Conservation (phyloP, 2,113 vertebrate species). For the Anser cygnoides region DNA sequence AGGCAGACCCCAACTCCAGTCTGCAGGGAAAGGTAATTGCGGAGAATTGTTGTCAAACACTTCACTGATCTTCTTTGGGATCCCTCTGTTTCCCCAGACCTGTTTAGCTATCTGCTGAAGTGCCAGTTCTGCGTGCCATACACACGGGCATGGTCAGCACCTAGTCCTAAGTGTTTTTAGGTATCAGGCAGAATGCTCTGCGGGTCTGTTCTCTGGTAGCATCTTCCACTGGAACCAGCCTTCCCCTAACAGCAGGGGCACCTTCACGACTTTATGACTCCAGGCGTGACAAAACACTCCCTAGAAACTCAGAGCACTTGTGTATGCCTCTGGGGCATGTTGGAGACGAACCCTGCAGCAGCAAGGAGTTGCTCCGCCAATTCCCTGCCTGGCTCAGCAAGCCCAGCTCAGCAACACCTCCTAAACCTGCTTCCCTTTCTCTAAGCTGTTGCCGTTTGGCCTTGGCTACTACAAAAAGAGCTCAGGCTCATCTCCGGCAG, state of each 20-base stretch:
- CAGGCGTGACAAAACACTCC: background rate
- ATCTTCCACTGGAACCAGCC: no score
- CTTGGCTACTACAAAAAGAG: no score
- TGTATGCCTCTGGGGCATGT: rapidly evolving
- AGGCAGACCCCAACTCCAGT: rapidly evolving
- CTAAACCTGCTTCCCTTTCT: rapidly evolving
- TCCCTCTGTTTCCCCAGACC: background rate
- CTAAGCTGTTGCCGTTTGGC: rapidly evolving
- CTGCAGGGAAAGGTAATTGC: background rate
- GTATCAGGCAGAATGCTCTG: rapidly evolving
- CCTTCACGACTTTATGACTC: no score
- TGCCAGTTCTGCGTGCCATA: background rate
- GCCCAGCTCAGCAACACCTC: no score
- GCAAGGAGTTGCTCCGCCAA: background rate
- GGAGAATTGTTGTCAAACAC: background rate
- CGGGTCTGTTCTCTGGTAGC: background rate
- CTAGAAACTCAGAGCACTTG: no score
- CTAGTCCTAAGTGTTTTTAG: no score
- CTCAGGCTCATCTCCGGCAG: no score
- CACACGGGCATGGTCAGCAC: rapidly evolving
- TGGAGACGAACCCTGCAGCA: rapidly evolving
- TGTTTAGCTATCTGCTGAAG: rapidly evolving
- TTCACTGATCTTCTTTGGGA: background rate
- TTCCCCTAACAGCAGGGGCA: no score
- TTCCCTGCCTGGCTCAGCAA: background rate